Base-by-base conservation (phyloP, 1,140 invertebrate species). In the Oncopodura yosiiana region DNA sequence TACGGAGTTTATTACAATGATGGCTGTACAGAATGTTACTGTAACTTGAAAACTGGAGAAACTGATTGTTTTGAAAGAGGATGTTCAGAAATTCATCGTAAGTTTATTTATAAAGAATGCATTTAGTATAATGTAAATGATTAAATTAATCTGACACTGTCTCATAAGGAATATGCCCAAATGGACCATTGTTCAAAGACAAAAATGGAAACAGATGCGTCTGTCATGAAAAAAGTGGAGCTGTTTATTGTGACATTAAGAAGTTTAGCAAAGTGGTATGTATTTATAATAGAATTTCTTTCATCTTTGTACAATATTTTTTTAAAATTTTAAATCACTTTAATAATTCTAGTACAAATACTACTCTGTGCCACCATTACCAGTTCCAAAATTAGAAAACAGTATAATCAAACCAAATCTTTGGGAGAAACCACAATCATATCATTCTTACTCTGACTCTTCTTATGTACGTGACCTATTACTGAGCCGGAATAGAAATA, bases 241-340 rank as follows among this genome's bases (percentile, higher is more conserved):
- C 46, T 6, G 36, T 49, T n/a, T 49, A 49, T 23, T 49, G 46
- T 19, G 16, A 19, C 21, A 49, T 49, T n/a, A 49, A 49, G 38
- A 37, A 37, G 6, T 34, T 24, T 6, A 30, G 23, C 9, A 18
- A 24, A 6, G 38, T 37, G 46, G 46, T 49, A 19, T 12, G 29
- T 19, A n/a, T n/a, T n/a, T n/a, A n/a, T n/a, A n/a, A n/a, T n/a
- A n/a, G n/a, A n/a, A n/a, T n/a, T n/a, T n/a, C n/a, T n/a, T n/a
- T n/a, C n/a, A n/a, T n/a, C n/a, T n/a, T n/a, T n/a, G n/a, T n/a
- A n/a, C n/a, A n/a, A n/a, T n/a, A n/a, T n/a, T n/a, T n/a, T n/a
- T n/a, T n/a, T n/a, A n/a, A n/a, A n/a, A n/a, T n/a, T n/a, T n/a
- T n/a, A n/a, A n/a, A n/a, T n/a, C n/a, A n/a, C n/a, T n/a, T n/a